phyloP scores from a whole-genome alignment of 1,140 invertebrate genomes.

The Drosophila kurseongensis region DNA sequence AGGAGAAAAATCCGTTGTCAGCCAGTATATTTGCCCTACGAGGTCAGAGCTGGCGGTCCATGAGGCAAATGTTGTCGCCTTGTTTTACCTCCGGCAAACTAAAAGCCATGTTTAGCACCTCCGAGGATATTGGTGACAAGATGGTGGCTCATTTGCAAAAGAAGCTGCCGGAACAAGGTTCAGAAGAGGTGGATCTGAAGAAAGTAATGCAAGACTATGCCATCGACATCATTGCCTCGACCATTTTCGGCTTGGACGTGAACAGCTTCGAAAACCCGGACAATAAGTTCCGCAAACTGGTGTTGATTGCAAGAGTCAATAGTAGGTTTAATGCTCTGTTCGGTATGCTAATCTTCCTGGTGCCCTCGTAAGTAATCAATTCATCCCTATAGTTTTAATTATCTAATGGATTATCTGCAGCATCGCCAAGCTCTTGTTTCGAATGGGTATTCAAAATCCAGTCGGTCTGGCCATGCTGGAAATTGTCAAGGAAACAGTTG shows the following conservation, averaged over 20 bases:
- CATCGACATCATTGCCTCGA: slow-evolving; percentile 73
- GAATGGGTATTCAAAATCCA: slow-evolving; percentile 50
- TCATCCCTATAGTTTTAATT: fast-evolving
- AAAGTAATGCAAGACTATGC: slow-evolving; percentile 64
- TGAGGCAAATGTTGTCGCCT: slow-evolving; percentile 86
- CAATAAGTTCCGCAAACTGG: slow-evolving; percentile 64
- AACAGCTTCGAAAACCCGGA: slow-evolving; percentile 70
- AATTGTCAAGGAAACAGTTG: slow-evolving; percentile 86
- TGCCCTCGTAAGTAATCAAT: slow-evolving; percentile 60
- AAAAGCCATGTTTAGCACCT: slow-evolving; percentile 86
- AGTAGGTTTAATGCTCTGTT: slow-evolving; percentile 30
- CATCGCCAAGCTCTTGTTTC: slow-evolving; percentile 47
- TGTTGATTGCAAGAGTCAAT: slow-evolving; percentile 13
- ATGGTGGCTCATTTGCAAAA: slow-evolving; percentile 69
- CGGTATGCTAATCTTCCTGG: slow-evolving; percentile 60
- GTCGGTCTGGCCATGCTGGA: slow-evolving; percentile 46
- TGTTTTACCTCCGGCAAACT: slow-evolving; percentile 87
- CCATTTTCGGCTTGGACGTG: slow-evolving; percentile 73
- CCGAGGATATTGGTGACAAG: slow-evolving; percentile 84
- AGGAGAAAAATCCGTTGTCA: slow-evolving; percentile 76
- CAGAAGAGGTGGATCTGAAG: slow-evolving; percentile 62
- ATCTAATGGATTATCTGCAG: slow-evolving; percentile 26
- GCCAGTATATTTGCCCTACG: slow-evolving; percentile 84
- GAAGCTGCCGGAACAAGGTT: slow-evolving; percentile 40
- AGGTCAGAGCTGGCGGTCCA: slow-evolving; percentile 85